Percentiles rank a stretch among this genome's conserved stretches.
phyloP scores from a whole-genome alignment of 2,888 invertebrate genomes.

The Pteria penguin region DNA sequence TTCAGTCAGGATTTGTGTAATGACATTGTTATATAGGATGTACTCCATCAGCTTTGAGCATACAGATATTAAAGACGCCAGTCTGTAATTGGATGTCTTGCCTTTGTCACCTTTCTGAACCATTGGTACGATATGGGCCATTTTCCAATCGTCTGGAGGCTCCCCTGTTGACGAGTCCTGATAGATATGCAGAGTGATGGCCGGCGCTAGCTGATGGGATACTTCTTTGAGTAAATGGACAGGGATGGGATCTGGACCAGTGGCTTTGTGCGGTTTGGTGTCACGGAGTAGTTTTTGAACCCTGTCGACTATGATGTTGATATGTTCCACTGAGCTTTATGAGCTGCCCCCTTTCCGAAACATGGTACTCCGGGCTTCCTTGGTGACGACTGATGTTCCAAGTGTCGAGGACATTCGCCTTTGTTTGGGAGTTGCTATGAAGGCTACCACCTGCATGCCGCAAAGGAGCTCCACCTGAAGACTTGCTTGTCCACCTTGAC shows the following conservation, averaged over 20 bases:
- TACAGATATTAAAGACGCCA: not conserved
- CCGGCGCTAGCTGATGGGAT: not conserved
- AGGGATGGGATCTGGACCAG: not conserved
- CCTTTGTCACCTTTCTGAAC: not conserved
- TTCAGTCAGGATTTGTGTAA: not conserved
- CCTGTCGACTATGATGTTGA: not conserved
- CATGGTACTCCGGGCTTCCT: not conserved
- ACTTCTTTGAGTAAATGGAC: not conserved
- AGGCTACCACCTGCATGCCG: not conserved
- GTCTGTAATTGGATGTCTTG: not conserved
- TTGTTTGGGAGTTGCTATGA: not conserved
- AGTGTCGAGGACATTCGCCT: not conserved
- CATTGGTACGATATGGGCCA: not conserved
- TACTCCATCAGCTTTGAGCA: not conserved
- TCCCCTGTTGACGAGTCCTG: not conserved
- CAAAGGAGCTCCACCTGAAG: not conserved
- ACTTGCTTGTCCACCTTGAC: not conserved
- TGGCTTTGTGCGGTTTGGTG: not conserved
- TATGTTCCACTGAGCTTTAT: not conserved
- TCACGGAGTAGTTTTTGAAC: not conserved
- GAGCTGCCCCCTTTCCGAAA: not conserved
- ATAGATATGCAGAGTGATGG: not conserved
- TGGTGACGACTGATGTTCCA: not conserved
- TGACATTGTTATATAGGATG: not conserved
- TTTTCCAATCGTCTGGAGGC: not conserved